A percentile compares a stretch with the other conserved stretches of the same genome.
Evolutionary conservation across 2,888 invertebrate genomes (phyloP).

Genomic region (Drosophila buzzatii): DNA sequence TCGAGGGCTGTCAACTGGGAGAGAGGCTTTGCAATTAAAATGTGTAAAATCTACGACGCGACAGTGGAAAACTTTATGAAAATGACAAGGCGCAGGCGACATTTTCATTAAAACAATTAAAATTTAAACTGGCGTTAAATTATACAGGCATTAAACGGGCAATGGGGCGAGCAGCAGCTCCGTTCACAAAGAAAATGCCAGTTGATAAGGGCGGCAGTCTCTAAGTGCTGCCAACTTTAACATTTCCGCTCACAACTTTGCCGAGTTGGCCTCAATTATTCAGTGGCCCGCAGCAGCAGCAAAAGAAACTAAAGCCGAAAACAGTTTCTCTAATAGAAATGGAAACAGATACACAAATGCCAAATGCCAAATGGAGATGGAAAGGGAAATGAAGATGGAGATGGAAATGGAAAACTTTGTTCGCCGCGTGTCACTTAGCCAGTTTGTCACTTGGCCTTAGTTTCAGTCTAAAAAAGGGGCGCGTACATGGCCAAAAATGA

Average conservation of each 20-base stretch:
- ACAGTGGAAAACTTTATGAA: conserved; percentile 73
- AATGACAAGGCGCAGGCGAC: conserved; percentile 78
- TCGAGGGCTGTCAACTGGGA: conserved; percentile 26
- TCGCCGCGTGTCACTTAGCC: conserved; percentile 68
- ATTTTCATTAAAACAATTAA: conserved; percentile 83
- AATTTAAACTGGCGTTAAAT: conserved; percentile 84
- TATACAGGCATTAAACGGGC: conserved; percentile 79
- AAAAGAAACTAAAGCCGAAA: conserved; percentile 21
- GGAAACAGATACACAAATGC: conserved; percentile 17
- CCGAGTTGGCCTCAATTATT: conserved; percentile 62
- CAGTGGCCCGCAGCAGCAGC: conserved; percentile 39
- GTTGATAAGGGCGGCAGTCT: conserved; percentile 51
- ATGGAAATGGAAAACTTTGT: conserved; percentile 39
- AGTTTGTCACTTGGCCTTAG: conserved; percentile 56
- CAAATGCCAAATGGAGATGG: not conserved
- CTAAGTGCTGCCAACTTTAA: conserved; percentile 33
- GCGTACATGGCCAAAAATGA: conserved; percentile 47
- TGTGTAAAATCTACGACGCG: conserved; percentile 66
- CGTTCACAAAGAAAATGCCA: not conserved
- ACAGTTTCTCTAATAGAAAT: not conserved
- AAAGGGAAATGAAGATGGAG: not conserved
- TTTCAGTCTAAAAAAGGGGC: conserved; percentile 40
- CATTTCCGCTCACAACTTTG: conserved; percentile 26
- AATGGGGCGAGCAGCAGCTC: conserved; percentile 47
- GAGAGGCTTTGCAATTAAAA: conserved; percentile 75